Percentiles rank a stretch among this genome's conserved stretches.
Evolutionary conservation across 23 tunicate species (phyloP).

Genomic region (Aplidium turbinatum): DNA sequence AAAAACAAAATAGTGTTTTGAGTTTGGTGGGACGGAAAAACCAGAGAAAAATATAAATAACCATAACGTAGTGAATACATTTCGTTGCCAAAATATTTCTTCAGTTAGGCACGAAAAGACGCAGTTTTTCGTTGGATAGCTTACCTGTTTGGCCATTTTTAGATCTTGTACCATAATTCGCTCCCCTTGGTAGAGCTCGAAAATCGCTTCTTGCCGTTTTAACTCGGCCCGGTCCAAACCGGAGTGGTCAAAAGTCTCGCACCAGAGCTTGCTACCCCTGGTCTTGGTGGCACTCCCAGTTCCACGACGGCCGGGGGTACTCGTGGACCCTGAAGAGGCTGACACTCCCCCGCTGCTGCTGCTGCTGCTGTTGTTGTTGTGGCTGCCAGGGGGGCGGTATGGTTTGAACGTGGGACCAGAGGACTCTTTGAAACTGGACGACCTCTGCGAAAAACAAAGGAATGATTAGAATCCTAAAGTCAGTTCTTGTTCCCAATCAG

Average conservation of each 20-base stretch:
- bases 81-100: no score
- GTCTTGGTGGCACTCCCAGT: constrained; percentile 29
- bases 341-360: constrained; percentile 8
- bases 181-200: constrained; percentile 87
- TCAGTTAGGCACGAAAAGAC: neutral
- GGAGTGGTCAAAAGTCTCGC: constrained; percentile 80
- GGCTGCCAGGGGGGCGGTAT: constrained; percentile 72
- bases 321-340: no score
- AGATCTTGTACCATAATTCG: constrained; percentile 75
- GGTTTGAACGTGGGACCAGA: constrained; percentile 61
- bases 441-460: no score
- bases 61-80: no score
- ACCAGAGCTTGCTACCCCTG: constrained; percentile 76
- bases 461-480: no score
- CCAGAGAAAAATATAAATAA: no score
- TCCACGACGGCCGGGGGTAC: constrained; percentile 19
- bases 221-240: constrained; percentile 54
- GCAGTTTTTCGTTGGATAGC: neutral
- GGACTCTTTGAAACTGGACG: constrained; percentile 90
- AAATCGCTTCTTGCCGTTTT: constrained; percentile 89
- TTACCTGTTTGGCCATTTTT: constrained; percentile 86
- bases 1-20: no score
- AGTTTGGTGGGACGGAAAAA: no score
- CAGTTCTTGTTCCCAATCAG: no score
- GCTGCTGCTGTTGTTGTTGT: constrained; percentile 23